phyloP scores from a whole-genome alignment of 2,113 vertebrate species.

The Cryptotis parvus region DNA sequence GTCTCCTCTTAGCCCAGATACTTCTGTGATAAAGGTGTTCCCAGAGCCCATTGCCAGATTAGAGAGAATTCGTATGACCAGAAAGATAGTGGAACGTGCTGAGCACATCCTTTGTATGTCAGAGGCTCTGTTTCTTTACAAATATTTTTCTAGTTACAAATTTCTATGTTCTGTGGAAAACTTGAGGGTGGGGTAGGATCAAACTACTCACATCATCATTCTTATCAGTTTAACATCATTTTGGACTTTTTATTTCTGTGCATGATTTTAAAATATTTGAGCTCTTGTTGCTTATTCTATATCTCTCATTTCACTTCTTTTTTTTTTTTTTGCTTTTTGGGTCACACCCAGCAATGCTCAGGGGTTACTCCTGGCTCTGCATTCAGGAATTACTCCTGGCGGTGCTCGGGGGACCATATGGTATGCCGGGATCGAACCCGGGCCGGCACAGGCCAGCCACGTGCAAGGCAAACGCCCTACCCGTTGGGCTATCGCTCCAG shows the following conservation, averaged over 20 bases:
- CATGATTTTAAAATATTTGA: constrained; percentile 32
- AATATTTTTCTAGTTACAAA: constrained; percentile 44
- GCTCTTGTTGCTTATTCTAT: not conserved
- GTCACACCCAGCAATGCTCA: too few relatives aligned
- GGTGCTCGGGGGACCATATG: too few relatives aligned
- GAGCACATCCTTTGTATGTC: too few relatives aligned
- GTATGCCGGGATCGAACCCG: too few relatives aligned
- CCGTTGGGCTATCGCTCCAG: too few relatives aligned
- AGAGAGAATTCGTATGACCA: not conserved
- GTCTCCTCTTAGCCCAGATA: not conserved
- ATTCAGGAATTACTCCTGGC: constrained; percentile 1
- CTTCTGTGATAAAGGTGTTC: not conserved
- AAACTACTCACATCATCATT: not conserved
- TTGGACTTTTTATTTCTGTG: not conserved
- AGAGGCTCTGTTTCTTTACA: not conserved
- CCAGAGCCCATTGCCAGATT: not conserved
- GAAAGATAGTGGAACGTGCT: too few relatives aligned
- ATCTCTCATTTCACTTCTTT: not conserved
- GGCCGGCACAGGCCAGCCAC: too few relatives aligned
- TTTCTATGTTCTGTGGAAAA: constrained; percentile 17
- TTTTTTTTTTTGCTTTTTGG: too few relatives aligned
- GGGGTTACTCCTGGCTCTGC: too few relatives aligned
- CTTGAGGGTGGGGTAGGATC: not conserved
- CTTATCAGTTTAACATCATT: constrained; percentile 13
- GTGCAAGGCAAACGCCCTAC: too few relatives aligned